Conservation (phyloP, 2,113 vertebrate genomes). For the Anhinga anhinga region DNA sequence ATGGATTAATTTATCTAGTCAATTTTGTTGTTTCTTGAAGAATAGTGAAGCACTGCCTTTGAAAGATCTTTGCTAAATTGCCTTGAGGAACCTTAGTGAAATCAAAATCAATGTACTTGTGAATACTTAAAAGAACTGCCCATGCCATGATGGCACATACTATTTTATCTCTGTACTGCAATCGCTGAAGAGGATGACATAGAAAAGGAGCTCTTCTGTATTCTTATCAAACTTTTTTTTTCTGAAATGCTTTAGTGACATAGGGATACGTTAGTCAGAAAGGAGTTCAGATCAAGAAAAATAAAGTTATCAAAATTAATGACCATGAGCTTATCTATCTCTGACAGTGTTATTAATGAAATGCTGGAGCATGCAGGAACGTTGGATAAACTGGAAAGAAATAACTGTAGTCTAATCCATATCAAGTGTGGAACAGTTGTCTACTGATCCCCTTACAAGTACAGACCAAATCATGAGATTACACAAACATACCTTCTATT, state of each 20-base stretch:
- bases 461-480: not conserved
- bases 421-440: not conserved
- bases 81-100: not conserved
- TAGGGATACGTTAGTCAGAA: not conserved
- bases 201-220: not conserved
- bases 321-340: not conserved
- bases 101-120: not conserved
- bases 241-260: not conserved
- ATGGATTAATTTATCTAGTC: not conserved
- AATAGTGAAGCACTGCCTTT: not conserved
- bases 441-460: not conserved
- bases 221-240: not conserved
- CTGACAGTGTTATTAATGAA: not conserved
- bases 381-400: not conserved
- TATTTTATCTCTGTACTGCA: not conserved
- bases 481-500: not conserved
- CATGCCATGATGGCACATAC: not conserved
- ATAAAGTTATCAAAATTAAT: not conserved
- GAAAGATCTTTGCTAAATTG: conserved; percentile 16
- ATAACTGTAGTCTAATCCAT: not conserved
- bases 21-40: conserved; percentile 15
- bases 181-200: not conserved
- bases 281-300: not conserved
- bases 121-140: not conserved
- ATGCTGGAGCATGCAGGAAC: not conserved